Evolutionary conservation across 2,797 vertebrate genomes (phyloP), one percentile per base, ranked within the genome.

Genomic region (Arctocebus calabarensis): DNA sequence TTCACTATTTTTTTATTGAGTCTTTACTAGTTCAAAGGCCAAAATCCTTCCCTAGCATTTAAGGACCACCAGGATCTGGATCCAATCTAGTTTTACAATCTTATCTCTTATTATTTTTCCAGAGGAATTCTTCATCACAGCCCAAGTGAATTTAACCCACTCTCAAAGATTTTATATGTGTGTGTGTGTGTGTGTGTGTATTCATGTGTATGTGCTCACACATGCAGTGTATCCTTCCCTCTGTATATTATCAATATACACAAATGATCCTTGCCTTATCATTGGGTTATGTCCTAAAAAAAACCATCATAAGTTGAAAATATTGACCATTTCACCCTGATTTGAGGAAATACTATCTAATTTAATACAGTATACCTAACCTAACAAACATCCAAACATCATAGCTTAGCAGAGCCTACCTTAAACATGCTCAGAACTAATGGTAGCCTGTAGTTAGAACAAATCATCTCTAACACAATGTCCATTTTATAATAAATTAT

Each of bases 91-190:
- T 61, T 71, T 93, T 92, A 57, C 23, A 37, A 78, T 90, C 29
- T 91, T 85, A 90, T 40, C 74, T 57, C 40, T 17, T 90, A 78
- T 68, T 89, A 90, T 64, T 83, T 92, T 23, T 83, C n/a, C 85
- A 70, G 48, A 77, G n/a, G 55, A 85, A 78, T 77, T 91, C 48
- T 82, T 88, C 34, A 87, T 77, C 27, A 86, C 7, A 70, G n/a
- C 32, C 43, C 68, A 90, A 79, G 22, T 75, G 77, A 89, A 45
- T 85, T 92, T 90, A 78, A 83, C 74, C 52, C 2, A 29, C 25
- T 82, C 55, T 92, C 78, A 85, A 77, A 93, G 71, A 87, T 7
- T 5, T 3, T 27, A 27, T 43, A 29, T 68, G 32, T 55, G 82
- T 84, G 48, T 68, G 32, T 55, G 82, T 84, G 25, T 84, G 27